These are phyloP conservation scores for Folsomia candida DNA, from an alignment of 2,888 invertebrate species.

Conservation along the genomic window DNA sequence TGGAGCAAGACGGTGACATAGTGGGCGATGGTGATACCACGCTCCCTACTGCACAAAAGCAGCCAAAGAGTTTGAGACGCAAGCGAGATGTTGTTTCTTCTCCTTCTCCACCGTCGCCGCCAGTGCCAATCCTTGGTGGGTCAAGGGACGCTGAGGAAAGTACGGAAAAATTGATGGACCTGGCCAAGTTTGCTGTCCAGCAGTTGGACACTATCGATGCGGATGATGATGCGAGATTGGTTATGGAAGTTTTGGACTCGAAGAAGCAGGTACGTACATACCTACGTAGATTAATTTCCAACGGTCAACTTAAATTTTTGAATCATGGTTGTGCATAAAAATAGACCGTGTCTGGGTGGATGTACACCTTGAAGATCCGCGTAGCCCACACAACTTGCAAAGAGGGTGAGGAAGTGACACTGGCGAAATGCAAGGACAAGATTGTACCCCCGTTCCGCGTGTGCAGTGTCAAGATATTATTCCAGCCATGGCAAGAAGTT, in stretches of 20 bases:
- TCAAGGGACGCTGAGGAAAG: conserved; percentile 49
- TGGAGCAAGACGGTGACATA: conserved; percentile 45
- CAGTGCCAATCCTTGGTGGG: conserved; percentile 40
- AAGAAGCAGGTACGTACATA: conserved; percentile 51
- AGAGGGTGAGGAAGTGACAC: conserved; percentile 30
- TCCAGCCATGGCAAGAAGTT: conserved; percentile 50
- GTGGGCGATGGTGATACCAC: background rate
- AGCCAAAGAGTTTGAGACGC: conserved; percentile 2
- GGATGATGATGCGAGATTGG: conserved; percentile 57
- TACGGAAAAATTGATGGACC: conserved; percentile 52
- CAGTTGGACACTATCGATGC: conserved; percentile 58
- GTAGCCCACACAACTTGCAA: conserved; percentile 58
- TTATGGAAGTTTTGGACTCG: conserved; percentile 57
- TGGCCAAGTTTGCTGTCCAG: conserved; percentile 58
- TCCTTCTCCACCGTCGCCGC: too few relatives aligned
- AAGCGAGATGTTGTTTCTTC: conserved; percentile 22
- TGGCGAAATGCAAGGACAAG: conserved; percentile 42
- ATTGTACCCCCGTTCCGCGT: conserved; percentile 32
- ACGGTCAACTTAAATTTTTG: background rate
- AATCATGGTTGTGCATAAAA: conserved; percentile 44
- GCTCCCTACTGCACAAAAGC: background rate
- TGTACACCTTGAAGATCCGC: conserved; percentile 60
- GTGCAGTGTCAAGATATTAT: conserved; percentile 46
- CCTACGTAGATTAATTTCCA: background rate
- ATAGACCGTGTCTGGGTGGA: conserved; percentile 63